Base-by-base conservation (phyloP, 2,797 vertebrate genomes). In the Pangasius larnaudii region DNA sequence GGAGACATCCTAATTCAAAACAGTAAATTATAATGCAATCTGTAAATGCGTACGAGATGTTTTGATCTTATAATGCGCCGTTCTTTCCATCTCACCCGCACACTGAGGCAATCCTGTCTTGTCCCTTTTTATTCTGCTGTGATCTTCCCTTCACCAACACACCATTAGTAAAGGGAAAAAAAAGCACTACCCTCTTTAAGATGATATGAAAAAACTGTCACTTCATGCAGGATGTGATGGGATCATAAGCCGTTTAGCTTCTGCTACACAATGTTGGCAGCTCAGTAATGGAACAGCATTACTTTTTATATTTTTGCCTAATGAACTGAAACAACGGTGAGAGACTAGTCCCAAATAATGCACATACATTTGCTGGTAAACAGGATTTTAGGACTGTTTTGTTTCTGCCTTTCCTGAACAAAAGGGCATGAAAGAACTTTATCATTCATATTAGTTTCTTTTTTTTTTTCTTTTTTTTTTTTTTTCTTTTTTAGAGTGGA, bases 271-370 rank as follows among this genome's bases (percentile, higher is more conserved):
- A 77, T 72, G 65, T 69, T 82, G 75, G 84, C 77, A 63, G 87
- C 84, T 85, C 75, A 63, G 83, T 85, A 81, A 88, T 88, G 84
- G 72, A 85, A 74, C 53, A 24, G 65, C 65, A 63, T 85, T 80
- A 81, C 75, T 74, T 88, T 88, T 88, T 84, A 88, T 79, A 88
- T 85, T 72, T 74, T 13, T 3, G 42, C 87, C n/a, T 88, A 85
- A 88, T 85, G 84, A 88, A 81, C 78, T 58, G 65, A 74, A 88
- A 65, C 84, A 72, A 77, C 84, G 16, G 69, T 78, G 72, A 78
- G 87, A 88, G 71, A 85, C 61, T 69, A 75, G 56, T 63, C 33
- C 71, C 77, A 74, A 81, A 86, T 79, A 85, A 85, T 79, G 83
- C 72, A 79, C 51, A 74, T 49, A 58, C 46, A 46, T 82, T 74